Evolutionary conservation across 2,888 invertebrate genomes (phyloP).

Genomic region (Microctonus hyperodae): DNA sequence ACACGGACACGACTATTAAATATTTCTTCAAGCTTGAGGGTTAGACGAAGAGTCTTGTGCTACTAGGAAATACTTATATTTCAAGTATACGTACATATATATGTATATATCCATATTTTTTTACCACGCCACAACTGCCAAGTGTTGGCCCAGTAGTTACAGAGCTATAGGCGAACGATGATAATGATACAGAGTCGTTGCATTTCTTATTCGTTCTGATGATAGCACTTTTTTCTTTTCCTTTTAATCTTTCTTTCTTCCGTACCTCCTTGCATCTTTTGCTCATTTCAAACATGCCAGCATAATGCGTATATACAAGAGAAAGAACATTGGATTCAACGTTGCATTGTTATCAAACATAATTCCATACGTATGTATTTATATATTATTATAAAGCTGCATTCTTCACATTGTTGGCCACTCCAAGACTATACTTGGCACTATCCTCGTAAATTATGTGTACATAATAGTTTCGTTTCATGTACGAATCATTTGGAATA

Average conservation of each 20-base stretch:
- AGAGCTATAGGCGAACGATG: constrained; percentile 25
- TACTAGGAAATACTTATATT: constrained; percentile 42
- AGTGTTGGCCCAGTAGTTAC: constrained; percentile 31
- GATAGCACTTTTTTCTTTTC: constrained; percentile 8
- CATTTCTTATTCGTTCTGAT: constrained; percentile 23
- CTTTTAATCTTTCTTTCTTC: constrained; percentile 7
- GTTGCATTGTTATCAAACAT: constrained; percentile 23
- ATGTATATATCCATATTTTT: constrained; percentile 15
- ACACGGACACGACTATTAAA: constrained; percentile 41
- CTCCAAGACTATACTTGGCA: constrained; percentile 22
- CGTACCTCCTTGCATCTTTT: neutral
- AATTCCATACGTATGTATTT: neutral
- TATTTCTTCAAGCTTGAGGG: constrained; percentile 34
- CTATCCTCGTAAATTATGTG: neutral
- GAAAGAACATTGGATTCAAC: neutral
- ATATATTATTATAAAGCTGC: constrained; percentile 24
- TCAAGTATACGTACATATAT: constrained; percentile 26
- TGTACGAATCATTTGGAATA: neutral
- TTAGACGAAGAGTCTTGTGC: constrained; percentile 3
- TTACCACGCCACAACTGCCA: constrained; percentile 24
- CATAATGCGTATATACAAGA: neutral
- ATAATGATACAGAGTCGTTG: constrained; percentile 35
- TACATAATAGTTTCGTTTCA: neutral
- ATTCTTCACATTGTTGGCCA: constrained; percentile 15
- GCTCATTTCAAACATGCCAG: neutral